Percentiles rank a stretch among this genome's conserved stretches.
Conservation (phyloP, 2,888 invertebrate species). For the Caenorhabditis zanzibari region DNA sequence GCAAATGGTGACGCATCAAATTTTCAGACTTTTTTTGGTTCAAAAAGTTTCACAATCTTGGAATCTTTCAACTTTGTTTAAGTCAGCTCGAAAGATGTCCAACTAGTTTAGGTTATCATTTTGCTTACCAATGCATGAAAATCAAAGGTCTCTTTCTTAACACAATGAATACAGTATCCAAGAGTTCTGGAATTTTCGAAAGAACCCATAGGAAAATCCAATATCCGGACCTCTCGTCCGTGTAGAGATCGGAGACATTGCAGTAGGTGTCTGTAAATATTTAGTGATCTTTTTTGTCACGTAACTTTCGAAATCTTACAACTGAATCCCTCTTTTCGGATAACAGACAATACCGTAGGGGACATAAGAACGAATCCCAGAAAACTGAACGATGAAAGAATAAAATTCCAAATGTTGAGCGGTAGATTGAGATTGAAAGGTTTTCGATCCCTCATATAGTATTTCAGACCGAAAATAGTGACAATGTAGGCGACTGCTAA, state of each 20-base stretch:
- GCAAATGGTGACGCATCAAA: not conserved
- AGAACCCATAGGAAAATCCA: constrained; percentile 81
- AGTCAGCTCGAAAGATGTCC: too few relatives aligned
- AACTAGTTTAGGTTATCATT: too few relatives aligned
- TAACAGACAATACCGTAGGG: constrained; percentile 75
- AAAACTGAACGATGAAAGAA: constrained; percentile 67
- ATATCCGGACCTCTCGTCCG: constrained; percentile 75
- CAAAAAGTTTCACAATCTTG: too few relatives aligned
- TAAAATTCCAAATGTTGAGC: constrained; percentile 71
- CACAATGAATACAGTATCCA: constrained; percentile 82
- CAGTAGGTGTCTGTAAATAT: constrained; percentile 78
- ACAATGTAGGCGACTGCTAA: constrained; percentile 69
- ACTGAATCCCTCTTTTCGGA: constrained; percentile 71
- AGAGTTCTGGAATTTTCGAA: constrained; percentile 81
- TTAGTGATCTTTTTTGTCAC: not conserved
- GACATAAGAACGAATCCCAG: constrained; percentile 73
- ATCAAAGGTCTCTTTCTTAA: constrained; percentile 81
- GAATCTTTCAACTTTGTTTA: too few relatives aligned
- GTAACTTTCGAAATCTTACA: constrained; percentile 62
- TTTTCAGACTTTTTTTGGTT: too few relatives aligned
- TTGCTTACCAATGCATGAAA: constrained; percentile 77
- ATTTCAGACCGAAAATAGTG: constrained; percentile 69
- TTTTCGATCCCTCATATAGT: constrained; percentile 72
- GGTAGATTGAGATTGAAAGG: constrained; percentile 68
- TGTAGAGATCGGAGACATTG: constrained; percentile 77